phyloP scores from a whole-genome alignment of 2,113 vertebrate genomes.

The Bubo scandiacus region DNA sequence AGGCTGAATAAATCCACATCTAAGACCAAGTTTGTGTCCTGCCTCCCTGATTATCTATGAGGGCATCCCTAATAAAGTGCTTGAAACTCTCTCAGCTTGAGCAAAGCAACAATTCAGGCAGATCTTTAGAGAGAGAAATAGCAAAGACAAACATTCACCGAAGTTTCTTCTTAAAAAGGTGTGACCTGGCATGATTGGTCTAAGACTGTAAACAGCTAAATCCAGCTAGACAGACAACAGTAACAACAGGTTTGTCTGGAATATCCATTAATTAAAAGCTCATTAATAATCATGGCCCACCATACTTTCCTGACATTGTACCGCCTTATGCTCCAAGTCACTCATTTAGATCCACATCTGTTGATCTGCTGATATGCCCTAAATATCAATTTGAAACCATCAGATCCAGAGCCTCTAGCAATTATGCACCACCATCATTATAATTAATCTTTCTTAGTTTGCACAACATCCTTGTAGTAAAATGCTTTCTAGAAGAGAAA shows the following conservation, averaged over 20 bases:
- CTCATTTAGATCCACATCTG: neutral
- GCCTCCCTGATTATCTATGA: neutral
- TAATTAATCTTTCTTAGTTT: neutral
- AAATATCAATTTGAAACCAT: constrained; percentile 38
- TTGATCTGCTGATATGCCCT: neutral
- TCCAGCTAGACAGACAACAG: neutral
- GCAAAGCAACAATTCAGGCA: neutral
- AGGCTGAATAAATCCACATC: neutral
- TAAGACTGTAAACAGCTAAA: neutral
- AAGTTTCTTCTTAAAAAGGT: neutral
- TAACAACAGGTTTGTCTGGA: neutral
- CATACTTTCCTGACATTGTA: neutral
- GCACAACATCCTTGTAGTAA: neutral
- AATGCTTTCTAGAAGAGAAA: neutral
- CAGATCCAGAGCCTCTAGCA: neutral
- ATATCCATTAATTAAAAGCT: neutral
- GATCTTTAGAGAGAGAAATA: neutral
- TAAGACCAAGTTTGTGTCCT: neutral
- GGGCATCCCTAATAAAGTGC: neutral
- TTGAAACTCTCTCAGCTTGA: neutral
- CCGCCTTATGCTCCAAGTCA: constrained; percentile 24
- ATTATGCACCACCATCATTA: neutral
- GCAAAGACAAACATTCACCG: neutral
- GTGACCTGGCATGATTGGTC: neutral
- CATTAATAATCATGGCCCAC: neutral